Base-by-base conservation (phyloP, 1,140 invertebrate genomes). In the Nautilus pompilius region DNA sequence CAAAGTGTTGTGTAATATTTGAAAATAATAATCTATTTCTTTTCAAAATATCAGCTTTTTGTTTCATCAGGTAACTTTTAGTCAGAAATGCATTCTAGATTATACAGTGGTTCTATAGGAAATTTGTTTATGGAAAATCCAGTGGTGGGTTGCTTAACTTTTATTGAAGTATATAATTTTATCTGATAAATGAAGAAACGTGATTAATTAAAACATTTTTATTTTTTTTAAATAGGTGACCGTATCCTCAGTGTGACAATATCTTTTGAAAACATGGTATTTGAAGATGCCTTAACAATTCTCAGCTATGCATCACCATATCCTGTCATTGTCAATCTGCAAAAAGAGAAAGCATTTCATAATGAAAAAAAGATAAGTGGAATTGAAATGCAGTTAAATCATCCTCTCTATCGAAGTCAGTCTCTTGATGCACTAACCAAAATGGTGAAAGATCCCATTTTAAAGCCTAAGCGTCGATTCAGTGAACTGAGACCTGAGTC, bases 291-390 rank as follows among this genome's bases (percentile, higher is more conserved):
- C 0, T 80, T 95, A 36, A 90, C 91, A 1, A 93, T 96, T 64
- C 82, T 96, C 4, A 92, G 91, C 58, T 93, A 94, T 65, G 93
- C 93, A 1, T 95, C 93, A n/a, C 93, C 93, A 0, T 95, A 96
- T 74, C 92, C 92, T 67, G 89, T 93, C 2, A 76, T 73, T 53
- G 67, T 79, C 41, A 71, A 66, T 2, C 61, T 77, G 15, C 70
- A 75, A 45, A 78, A 79, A 57, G 65, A 74, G 24, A 63, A 63
- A 46, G 33, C 54, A 45, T n/a, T 22, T 1, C 36, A 3, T 58
- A n/a, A 53, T 51, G 26, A 5, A 46, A 15, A 65, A 68, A 65
- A 69, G n/a, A 55, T 68, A 13, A 64, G 56, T n/a, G 58, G 66
- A 29, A 65, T 55, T 29, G 22, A 55, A 10, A 55, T 20, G 26